Base-by-base conservation (phyloP, 2,888 invertebrate species). In the Timema podura region DNA sequence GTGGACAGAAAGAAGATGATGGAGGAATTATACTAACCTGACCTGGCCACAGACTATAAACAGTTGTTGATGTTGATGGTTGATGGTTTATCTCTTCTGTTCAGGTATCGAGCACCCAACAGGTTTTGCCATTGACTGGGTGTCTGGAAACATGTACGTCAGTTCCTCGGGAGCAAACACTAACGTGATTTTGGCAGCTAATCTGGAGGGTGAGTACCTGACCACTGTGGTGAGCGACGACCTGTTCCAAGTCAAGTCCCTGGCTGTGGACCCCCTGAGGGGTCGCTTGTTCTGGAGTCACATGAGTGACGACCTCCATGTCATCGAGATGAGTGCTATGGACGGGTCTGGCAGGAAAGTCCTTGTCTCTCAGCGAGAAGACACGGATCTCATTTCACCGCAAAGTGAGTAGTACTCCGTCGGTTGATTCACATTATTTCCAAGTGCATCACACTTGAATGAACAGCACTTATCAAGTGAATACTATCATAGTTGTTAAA, bases 71-170 rank as follows among this genome's bases (percentile, higher is more conserved):
- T 30, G 30, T 30, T 30, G 30, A 30, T 30, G 49, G 51, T 13
- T 5, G 1, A 15, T 8, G 2, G 57, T 15, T 1, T 2, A 15
- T 30, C 16, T 44, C 44, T 8, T 61, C 44, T 61, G 11, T 73
- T 45, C 73, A 82, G 82, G 85, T 64, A 81, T 87, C 71, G 83
- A 84, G 74, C 82, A 83, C 75, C 88, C 90, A 48, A 84, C 85
- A 68, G 93, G 91, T 5, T 86, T 95, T 78, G 92, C 92, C 51
- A 85, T 95, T 71, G 94, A 95, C 83, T 92, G 92, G 91, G 86
- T 91, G 71, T 91, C 92, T 15, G 84, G 87, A 64, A 85, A 91
- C 77, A 84, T 93, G 81, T 92, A 90, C 82, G 88, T 93, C 79
- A 88, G 89, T 0, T 86, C 88, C 0, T 82, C 81, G 71, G 85